phyloP scores from a whole-genome alignment of 2,113 vertebrate genomes.

The Charadrius vociferus region DNA sequence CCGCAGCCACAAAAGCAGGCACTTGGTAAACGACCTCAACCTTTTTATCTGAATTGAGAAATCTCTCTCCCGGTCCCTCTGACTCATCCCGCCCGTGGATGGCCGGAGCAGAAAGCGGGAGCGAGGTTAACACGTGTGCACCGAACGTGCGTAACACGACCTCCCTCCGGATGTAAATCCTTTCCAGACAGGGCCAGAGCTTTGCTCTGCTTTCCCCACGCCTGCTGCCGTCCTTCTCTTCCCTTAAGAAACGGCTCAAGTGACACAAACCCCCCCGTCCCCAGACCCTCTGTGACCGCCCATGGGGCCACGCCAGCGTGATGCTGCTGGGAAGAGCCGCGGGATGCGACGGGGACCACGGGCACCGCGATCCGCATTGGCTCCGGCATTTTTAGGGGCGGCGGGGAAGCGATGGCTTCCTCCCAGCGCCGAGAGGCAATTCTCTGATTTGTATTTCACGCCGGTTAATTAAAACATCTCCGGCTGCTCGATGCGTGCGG shows the following conservation, averaged over 20 bases:
- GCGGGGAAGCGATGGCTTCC: accelerated
- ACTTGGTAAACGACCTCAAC: background rate
- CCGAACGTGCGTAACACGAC: accelerated
- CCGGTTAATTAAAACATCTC: background rate
- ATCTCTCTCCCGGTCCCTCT: background rate
- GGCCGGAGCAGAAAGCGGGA: accelerated
- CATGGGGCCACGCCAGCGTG: accelerated
- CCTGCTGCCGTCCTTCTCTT: background rate
- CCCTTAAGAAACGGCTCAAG: background rate
- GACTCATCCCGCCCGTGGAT: accelerated
- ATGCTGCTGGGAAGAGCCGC: accelerated
- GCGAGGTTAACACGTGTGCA: background rate
- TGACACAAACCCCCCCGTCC: background rate
- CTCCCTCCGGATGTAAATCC: background rate
- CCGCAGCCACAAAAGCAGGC: background rate
- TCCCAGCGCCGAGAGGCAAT: accelerated
- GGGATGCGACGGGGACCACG: accelerated
- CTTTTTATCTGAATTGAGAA: background rate
- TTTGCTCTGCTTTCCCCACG: background rate
- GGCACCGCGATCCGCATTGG: accelerated
- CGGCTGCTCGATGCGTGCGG: accelerated
- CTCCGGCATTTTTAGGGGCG: accelerated
- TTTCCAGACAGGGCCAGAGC: background rate
- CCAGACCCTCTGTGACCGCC: background rate
- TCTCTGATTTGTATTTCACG: no score